These are phyloP conservation scores for Pangasius krempfi DNA, from an alignment of 2,797 vertebrate species.

Conservation along the genomic window DNA sequence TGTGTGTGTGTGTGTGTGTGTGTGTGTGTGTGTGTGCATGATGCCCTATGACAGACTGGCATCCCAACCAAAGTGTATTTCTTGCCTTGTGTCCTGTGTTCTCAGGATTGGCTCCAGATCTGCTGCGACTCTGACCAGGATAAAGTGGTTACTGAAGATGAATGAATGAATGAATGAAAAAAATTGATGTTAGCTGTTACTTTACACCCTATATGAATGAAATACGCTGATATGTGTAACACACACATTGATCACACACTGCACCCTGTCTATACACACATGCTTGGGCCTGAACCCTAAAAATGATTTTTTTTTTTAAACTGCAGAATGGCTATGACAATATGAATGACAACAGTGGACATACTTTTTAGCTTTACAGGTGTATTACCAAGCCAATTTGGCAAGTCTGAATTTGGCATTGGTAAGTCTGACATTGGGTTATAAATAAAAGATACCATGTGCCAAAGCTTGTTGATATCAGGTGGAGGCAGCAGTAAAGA, in stretches of 20 bases:
- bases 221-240: background rate
- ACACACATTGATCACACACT: background rate
- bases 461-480: background rate
- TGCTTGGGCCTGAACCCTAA: background rate
- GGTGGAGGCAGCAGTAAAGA: too few relatives aligned
- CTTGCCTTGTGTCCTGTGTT: background rate
- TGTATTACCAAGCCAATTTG: background rate
- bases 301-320: background rate
- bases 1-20: background rate
- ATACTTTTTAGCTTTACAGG: too few relatives aligned
- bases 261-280: background rate
- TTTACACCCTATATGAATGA: background rate
- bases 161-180: background rate
- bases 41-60: background rate
- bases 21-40: background rate
- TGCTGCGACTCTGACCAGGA: background rate
- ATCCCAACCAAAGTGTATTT: background rate
- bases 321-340: too few relatives aligned
- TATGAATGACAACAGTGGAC: too few relatives aligned
- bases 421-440: background rate
- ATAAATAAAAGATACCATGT: background rate
- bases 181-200: background rate
- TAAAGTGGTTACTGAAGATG: background rate
- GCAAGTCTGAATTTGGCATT: too few relatives aligned
- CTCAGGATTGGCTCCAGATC: background rate